These are phyloP conservation scores for Drosophila trapezifrons DNA, from an alignment of 1,140 invertebrate species.

Conservation along the genomic window DNA sequence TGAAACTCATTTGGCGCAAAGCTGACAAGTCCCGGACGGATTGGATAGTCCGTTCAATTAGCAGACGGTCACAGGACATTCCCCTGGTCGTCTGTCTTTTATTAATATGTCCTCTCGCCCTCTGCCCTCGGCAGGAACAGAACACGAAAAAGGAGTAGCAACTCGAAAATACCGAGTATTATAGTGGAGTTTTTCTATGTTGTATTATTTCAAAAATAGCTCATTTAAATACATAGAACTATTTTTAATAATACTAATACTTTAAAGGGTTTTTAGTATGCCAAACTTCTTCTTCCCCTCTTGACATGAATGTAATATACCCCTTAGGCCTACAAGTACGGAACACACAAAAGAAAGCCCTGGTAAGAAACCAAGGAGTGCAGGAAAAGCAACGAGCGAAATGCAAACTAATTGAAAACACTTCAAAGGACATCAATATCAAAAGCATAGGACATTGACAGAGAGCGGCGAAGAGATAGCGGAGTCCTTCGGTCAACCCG, in stretches of 20 bases:
- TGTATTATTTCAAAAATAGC: not conserved
- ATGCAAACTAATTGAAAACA: constrained; percentile 74
- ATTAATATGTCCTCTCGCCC: constrained; percentile 54
- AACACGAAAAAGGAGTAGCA: constrained; percentile 2
- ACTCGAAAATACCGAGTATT: constrained; percentile 1
- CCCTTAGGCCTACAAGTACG: not conserved
- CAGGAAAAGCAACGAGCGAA: constrained; percentile 39
- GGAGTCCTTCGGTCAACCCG: constrained; percentile 34
- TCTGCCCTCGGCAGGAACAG: constrained; percentile 10
- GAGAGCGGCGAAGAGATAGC: constrained; percentile 9
- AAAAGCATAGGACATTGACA: constrained; percentile 39
- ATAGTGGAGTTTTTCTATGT: not conserved
- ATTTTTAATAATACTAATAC: not conserved
- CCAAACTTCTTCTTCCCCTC: not conserved
- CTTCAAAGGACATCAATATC: constrained; percentile 64
- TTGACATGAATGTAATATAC: not conserved
- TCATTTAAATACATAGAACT: not conserved
- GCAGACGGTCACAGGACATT: constrained; percentile 55
- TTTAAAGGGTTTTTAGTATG: not conserved
- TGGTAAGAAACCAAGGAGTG: constrained; percentile 4
- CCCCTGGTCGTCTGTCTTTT: constrained; percentile 32
- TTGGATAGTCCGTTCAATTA: constrained; percentile 59
- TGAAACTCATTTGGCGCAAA: constrained; percentile 58
- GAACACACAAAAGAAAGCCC: not conserved
- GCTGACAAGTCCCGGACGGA: constrained; percentile 44